phyloP scores from a whole-genome alignment of 2,888 invertebrate genomes.

The Keiferia lycopersicella region DNA sequence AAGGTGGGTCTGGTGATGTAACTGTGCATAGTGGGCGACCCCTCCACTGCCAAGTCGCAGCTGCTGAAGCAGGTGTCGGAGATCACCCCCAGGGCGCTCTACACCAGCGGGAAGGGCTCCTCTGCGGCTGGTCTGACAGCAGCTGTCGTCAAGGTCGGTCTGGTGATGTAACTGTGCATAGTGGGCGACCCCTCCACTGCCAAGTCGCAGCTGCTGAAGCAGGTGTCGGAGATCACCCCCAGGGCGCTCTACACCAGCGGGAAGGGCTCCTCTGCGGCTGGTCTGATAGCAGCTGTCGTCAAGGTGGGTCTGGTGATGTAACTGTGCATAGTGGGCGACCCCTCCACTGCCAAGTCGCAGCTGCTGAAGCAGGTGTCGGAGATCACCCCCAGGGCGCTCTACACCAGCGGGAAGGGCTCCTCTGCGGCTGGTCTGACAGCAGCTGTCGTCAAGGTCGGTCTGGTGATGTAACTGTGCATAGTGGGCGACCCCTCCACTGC shows the following conservation, averaged over 20 bases:
- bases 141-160: slow-evolving; percentile 90
- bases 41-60: slow-evolving; percentile 99
- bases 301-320: slow-evolving; percentile 59
- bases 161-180: slow-evolving; percentile 85
- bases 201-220: slow-evolving; percentile 98
- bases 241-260: slow-evolving; percentile 99
- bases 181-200: slow-evolving; percentile 99
- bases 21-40: slow-evolving; percentile 98
- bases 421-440: slow-evolving; percentile 96
- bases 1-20: slow-evolving; percentile 57
- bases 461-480: too few relatives aligned
- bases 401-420: slow-evolving; percentile 98
- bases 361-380: slow-evolving; percentile 96
- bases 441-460: too few relatives aligned
- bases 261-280: slow-evolving; percentile 98
- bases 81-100: slow-evolving; percentile 97
- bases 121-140: slow-evolving; percentile 99
- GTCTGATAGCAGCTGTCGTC: slow-evolving; percentile 99
- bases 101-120: slow-evolving; percentile 99
- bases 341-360: slow-evolving; percentile 99
- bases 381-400: slow-evolving; percentile 95
- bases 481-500: slow-evolving; percentile 99
- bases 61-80: slow-evolving; percentile 96
- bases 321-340: slow-evolving; percentile 98
- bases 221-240: slow-evolving; percentile 92